Evolutionary conservation across 2,797 vertebrate species (phyloP).

Genomic region (Taenioides sp.): DNA sequence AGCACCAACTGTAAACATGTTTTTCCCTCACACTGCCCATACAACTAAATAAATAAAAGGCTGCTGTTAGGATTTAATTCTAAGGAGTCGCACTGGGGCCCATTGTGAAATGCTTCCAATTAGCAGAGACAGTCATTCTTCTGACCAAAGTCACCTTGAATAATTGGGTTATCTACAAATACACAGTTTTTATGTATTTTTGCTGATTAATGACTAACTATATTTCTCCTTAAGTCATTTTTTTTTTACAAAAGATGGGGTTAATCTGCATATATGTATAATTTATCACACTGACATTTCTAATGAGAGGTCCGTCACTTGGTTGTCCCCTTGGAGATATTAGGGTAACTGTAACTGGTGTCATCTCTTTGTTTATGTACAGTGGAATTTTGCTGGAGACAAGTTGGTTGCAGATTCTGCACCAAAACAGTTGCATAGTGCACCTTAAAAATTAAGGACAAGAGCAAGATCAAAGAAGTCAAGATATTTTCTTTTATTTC

Average conservation of each 20-base stretch:
- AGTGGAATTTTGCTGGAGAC: background rate
- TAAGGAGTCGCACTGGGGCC: slow-evolving; percentile 53
- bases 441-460: background rate
- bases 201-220: slow-evolving; percentile 34
- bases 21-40: slow-evolving; percentile 47
- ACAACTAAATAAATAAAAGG: slow-evolving; percentile 61
- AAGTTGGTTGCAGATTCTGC: slow-evolving; percentile 10
- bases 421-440: no score
- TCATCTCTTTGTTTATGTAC: no score
- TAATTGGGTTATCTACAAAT: slow-evolving; percentile 68
- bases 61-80: slow-evolving; percentile 67
- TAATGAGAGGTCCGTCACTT: no score
- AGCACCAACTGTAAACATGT: slow-evolving; percentile 65
- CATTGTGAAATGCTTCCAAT: slow-evolving; percentile 62
- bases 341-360: no score
- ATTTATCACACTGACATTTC: background rate
- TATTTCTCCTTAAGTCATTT: slow-evolving; percentile 18
- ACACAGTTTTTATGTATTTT: slow-evolving; percentile 60
- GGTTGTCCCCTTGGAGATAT: no score
- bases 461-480: slow-evolving; percentile 9
- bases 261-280: slow-evolving; percentile 21
- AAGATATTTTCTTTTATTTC: slow-evolving; percentile 15
- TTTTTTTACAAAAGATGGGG: background rate
- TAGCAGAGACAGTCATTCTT: slow-evolving; percentile 57
- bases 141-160: slow-evolving; percentile 74